These are phyloP conservation scores for Heptranchias perlo DNA, from an alignment of 2,113 vertebrate genomes.

Conservation along the genomic window DNA sequence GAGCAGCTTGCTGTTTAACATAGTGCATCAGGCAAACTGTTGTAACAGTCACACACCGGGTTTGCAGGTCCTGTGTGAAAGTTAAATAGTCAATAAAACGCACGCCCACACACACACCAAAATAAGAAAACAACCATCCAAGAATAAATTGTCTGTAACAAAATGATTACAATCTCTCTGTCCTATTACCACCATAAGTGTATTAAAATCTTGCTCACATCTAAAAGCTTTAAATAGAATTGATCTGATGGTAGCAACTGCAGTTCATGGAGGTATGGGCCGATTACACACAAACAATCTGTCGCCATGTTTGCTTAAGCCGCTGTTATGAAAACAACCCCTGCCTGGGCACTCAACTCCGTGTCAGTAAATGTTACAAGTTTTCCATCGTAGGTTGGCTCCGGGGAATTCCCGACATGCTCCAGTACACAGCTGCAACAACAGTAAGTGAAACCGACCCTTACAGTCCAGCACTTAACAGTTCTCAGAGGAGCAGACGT, in stretches of 20 bases:
- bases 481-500: slow-evolving; percentile 51
- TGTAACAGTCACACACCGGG: not conserved
- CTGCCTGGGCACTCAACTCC: slow-evolving; percentile 26
- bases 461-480: slow-evolving; percentile 53
- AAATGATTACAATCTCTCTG: not conserved
- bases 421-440: slow-evolving; percentile 57
- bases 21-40: not conserved
- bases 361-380: slow-evolving; percentile 12
- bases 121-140: not conserved
- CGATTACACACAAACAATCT: slow-evolving; percentile 27
- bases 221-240: slow-evolving; percentile 7
- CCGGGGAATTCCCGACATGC: slow-evolving; percentile 50
- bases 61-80: not conserved
- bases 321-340: slow-evolving; percentile 26
- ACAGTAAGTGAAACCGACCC: slow-evolving; percentile 51
- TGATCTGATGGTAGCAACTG: slow-evolving; percentile 8
- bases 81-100: not conserved
- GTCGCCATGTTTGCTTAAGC: slow-evolving; percentile 33
- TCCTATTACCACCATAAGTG: not conserved
- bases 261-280: not conserved
- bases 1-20: not conserved
- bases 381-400: slow-evolving; percentile 44
- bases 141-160: not conserved
- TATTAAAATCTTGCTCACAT: not conserved
- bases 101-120: not conserved